These are phyloP conservation scores for Calliopsis andreniformis DNA, from an alignment of 1,140 invertebrate species.

Conservation along the genomic window DNA sequence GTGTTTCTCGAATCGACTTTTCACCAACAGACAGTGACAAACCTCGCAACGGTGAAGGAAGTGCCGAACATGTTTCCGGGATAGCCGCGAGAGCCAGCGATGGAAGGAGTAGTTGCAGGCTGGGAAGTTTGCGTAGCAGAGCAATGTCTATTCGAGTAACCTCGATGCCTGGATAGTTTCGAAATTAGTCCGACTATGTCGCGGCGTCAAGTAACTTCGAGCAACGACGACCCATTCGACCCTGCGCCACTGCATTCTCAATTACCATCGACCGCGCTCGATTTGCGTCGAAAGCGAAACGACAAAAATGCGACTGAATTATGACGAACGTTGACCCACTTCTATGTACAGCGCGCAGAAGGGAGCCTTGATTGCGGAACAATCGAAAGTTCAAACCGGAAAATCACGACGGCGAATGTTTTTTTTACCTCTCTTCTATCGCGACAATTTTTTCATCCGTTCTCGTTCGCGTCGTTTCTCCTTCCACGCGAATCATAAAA, in stretches of 20 bases:
- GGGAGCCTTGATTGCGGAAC: neutral
- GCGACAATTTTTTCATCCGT: neutral
- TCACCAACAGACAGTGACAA: slow-evolving; percentile 38
- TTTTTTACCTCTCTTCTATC: neutral
- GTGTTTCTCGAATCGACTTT: slow-evolving; percentile 19
- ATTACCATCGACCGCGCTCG: neutral
- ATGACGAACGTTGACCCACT: neutral
- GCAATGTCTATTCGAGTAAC: slow-evolving; percentile 62
- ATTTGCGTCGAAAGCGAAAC: too few species aligned
- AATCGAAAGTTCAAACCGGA: neutral
- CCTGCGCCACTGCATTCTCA: neutral
- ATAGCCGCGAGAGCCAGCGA: slow-evolving; percentile 37
- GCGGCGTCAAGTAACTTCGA: slow-evolving; percentile 42
- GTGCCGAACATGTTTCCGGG: slow-evolving; percentile 52
- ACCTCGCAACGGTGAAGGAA: slow-evolving; percentile 32
- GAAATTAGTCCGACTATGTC: slow-evolving; percentile 59
- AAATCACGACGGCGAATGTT: slow-evolving; percentile 3
- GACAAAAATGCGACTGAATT: neutral
- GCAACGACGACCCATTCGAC: slow-evolving; percentile 38
- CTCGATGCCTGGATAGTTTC: slow-evolving; percentile 55
- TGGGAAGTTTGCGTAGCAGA: slow-evolving; percentile 39
- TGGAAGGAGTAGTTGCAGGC: slow-evolving; percentile 49
- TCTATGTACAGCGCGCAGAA: neutral
- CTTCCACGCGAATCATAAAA: slow-evolving; percentile 23
- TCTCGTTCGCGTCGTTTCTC: too few species aligned